These are phyloP conservation scores for Pluvianellus socialis DNA, from an alignment of 2,113 vertebrate species.

Conservation along the genomic window DNA sequence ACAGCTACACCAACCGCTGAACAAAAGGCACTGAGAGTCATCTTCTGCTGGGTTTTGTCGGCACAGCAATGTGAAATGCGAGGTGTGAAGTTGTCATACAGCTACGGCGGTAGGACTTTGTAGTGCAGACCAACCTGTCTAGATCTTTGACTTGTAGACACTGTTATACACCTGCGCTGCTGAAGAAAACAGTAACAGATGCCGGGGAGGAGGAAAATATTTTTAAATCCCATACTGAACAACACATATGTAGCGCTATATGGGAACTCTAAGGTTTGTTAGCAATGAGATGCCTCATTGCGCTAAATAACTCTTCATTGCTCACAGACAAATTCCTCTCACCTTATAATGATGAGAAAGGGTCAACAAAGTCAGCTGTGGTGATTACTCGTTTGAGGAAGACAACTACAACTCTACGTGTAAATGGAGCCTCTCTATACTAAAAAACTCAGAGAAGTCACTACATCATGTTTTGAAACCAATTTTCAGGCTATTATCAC, in stretches of 20 bases:
- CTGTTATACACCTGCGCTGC: slow-evolving; percentile 18
- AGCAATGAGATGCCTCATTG: neutral
- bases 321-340: slow-evolving; percentile 15
- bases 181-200: slow-evolving; percentile 46
- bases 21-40: neutral
- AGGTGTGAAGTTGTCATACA: slow-evolving; percentile 36
- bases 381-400: neutral
- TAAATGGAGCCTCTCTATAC: neutral
- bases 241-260: neutral
- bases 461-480: neutral
- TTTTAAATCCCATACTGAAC: neutral
- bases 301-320: neutral
- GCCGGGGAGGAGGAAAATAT: slow-evolving; percentile 23
- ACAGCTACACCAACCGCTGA: neutral
- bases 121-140: slow-evolving; percentile 33
- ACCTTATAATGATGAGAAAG: neutral
- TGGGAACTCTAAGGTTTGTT: neutral
- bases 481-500: slow-evolving; percentile 17
- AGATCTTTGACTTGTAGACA: neutral
- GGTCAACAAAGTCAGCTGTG: neutral
- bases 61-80: slow-evolving; percentile 24
- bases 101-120: neutral
- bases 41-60: slow-evolving; percentile 40
- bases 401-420: neutral
- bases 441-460: neutral